Percentiles rank a stretch among this genome's conserved stretches.
Conservation (phyloP, 1,140 invertebrate genomes). For the Drosophila yakuba region DNA sequence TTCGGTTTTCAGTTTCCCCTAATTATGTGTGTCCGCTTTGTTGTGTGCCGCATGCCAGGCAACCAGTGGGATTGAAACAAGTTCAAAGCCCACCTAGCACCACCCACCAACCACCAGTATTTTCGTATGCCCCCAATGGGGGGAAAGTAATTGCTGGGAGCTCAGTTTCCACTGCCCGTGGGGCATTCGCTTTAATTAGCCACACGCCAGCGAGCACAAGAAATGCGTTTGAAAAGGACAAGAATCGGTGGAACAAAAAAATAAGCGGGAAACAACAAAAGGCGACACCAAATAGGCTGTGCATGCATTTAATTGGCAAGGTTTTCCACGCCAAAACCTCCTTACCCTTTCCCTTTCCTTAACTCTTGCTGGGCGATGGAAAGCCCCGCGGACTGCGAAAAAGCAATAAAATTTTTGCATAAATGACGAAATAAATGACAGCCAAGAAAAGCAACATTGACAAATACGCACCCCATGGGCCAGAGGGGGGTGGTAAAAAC, state of each 20-base stretch:
- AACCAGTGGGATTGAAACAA: conserved; percentile 45
- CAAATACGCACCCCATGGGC: conserved; percentile 44
- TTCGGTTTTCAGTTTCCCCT: conserved; percentile 41
- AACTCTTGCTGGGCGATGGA: conserved; percentile 8
- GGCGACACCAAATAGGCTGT: conserved; percentile 25
- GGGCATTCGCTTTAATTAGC: conserved; percentile 66
- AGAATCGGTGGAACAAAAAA: background rate
- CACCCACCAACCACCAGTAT: background rate
- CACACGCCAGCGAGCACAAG: conserved; percentile 58
- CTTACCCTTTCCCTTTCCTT: conserved; percentile 4
- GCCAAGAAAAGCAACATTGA: conserved; percentile 74
- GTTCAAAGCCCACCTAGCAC: conserved; percentile 55
- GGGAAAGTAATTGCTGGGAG: conserved; percentile 55
- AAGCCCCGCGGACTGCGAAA: conserved; percentile 52
- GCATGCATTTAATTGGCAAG: conserved; percentile 71
- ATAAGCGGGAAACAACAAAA: conserved; percentile 20
- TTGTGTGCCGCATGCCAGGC: conserved; percentile 44
- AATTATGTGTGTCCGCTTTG: conserved; percentile 73
- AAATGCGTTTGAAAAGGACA: conserved; percentile 43
- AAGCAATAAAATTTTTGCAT: conserved; percentile 80
- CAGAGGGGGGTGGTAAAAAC: conserved; percentile 4
- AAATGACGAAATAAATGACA: conserved; percentile 83
- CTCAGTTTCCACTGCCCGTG: conserved; percentile 50
- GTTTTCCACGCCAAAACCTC: conserved; percentile 8
- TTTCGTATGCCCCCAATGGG: conserved; percentile 5